phyloP scores from a whole-genome alignment of 1,140 invertebrate genomes.

The Amyelois transitella region DNA sequence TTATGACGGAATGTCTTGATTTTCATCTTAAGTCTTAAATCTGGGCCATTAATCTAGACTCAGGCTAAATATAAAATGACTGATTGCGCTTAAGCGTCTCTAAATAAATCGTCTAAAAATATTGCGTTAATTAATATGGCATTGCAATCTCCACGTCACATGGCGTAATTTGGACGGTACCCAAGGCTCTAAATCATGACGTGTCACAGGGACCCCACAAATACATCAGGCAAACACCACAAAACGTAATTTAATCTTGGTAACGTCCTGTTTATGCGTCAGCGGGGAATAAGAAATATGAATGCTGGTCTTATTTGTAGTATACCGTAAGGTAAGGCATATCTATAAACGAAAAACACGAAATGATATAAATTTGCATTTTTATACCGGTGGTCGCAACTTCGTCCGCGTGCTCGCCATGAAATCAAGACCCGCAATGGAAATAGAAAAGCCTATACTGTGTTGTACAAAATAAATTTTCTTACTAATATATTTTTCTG shows the following conservation, averaged over 20 bases:
- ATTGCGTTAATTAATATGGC: neutral
- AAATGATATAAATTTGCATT: too few relatives aligned
- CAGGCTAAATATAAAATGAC: neutral
- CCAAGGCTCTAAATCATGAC: slow-evolving; percentile 22
- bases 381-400: too few relatives aligned
- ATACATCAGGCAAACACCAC: slow-evolving; percentile 29
- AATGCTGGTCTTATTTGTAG: neutral
- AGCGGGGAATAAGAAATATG: neutral
- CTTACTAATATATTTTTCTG: too few relatives aligned
- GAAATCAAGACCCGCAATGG: too few relatives aligned
- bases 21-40: neutral
- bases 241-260: slow-evolving; percentile 37
- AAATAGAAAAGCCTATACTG: too few relatives aligned
- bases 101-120: neutral
- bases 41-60: neutral
- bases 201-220: slow-evolving; percentile 11
- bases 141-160: neutral
- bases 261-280: neutral
- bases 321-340: neutral
- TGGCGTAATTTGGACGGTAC: neutral
- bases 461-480: too few relatives aligned
- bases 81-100: neutral
- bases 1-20: too few relatives aligned
- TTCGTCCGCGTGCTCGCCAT: too few relatives aligned
- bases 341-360: too few relatives aligned